These are phyloP conservation scores for Tribolium freemani DNA, from an alignment of 2,888 invertebrate genomes.

Conservation along the genomic window DNA sequence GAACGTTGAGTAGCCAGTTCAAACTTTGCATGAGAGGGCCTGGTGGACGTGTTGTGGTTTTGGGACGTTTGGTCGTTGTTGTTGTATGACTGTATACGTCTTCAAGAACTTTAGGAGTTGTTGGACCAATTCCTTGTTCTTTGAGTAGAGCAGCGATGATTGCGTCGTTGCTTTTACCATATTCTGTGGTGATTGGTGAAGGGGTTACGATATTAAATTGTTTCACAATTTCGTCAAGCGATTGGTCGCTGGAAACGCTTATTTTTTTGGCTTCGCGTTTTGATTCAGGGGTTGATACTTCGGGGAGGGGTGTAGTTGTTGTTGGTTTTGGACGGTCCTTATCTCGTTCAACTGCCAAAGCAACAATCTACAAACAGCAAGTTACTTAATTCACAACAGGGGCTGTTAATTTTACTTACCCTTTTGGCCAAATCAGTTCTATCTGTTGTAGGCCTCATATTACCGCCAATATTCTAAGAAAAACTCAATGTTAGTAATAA, in stretches of 20 bases:
- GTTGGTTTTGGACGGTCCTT: slow-evolving; percentile 42
- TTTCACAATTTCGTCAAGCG: slow-evolving; percentile 59
- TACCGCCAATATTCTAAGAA: slow-evolving; percentile 46
- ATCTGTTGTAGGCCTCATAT: slow-evolving; percentile 39
- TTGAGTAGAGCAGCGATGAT: slow-evolving; percentile 79
- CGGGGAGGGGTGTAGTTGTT: slow-evolving; percentile 46
- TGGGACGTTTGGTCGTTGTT: slow-evolving; percentile 52
- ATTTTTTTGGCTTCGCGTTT: slow-evolving; percentile 38
- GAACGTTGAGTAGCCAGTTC: slow-evolving; percentile 65
- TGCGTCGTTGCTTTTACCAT: slow-evolving; percentile 78
- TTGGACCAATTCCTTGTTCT: slow-evolving; percentile 80
- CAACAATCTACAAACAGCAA: slow-evolving; percentile 57
- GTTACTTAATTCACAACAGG: not conserved
- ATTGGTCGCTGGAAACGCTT: slow-evolving; percentile 32
- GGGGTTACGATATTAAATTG: slow-evolving; percentile 59
- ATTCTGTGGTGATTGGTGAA: slow-evolving; percentile 54
- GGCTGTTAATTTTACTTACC: slow-evolving; percentile 39
- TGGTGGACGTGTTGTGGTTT: slow-evolving; percentile 63
- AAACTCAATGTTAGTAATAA: not conserved
- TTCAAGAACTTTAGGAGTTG: slow-evolving; percentile 71
- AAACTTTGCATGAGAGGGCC: slow-evolving; percentile 65
- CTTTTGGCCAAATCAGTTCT: slow-evolving; percentile 51
- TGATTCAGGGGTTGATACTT: slow-evolving; percentile 42
- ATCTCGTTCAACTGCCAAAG: slow-evolving; percentile 61
- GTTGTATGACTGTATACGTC: slow-evolving; percentile 49